phyloP scores from a whole-genome alignment of 2,113 vertebrate species.

The Lota lota region DNA sequence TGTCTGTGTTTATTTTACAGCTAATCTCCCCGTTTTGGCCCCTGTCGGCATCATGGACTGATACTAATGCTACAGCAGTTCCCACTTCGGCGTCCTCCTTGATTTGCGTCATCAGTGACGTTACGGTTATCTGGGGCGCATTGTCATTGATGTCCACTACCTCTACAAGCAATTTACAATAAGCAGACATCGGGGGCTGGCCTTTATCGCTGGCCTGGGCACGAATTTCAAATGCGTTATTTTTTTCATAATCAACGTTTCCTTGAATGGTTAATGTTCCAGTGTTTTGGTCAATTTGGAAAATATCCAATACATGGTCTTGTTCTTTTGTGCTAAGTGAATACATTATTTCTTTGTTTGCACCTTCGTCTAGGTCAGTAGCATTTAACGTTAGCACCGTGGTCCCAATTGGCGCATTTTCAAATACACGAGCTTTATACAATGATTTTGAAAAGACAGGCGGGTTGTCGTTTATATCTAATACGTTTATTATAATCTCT shows the following conservation, averaged over 20 bases:
- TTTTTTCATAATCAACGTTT: slow-evolving; percentile 69
- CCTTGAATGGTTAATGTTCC: slow-evolving; percentile 53
- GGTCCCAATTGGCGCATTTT: slow-evolving; percentile 61
- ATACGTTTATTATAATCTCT: slow-evolving; percentile 65
- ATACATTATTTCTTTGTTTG: slow-evolving; percentile 67
- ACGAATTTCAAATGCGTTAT: slow-evolving; percentile 69
- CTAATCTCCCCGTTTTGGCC: slow-evolving; percentile 67
- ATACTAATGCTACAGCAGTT: slow-evolving; percentile 78
- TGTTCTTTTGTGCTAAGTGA: slow-evolving; percentile 48
- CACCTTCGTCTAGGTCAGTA: slow-evolving; percentile 72
- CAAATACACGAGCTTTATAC: slow-evolving; percentile 62
- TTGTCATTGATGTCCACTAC: slow-evolving; percentile 81
- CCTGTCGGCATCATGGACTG: slow-evolving; percentile 76
- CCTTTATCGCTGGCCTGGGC: slow-evolving; percentile 71
- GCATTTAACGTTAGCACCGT: slow-evolving; percentile 61
- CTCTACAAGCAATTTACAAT: slow-evolving; percentile 76
- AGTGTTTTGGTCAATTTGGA: slow-evolving; percentile 51
- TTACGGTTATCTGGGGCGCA: slow-evolving; percentile 68
- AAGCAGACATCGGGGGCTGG: slow-evolving; percentile 58
- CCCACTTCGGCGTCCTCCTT: slow-evolving; percentile 66
- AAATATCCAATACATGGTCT: slow-evolving; percentile 30
- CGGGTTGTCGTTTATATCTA: no score
- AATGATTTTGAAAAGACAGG: slow-evolving; percentile 60
- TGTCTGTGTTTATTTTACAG: slow-evolving; percentile 34
- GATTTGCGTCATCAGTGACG: slow-evolving; percentile 61